phyloP scores from a whole-genome alignment of 2,888 invertebrate genomes.

The Plagodis pulveraria region DNA sequence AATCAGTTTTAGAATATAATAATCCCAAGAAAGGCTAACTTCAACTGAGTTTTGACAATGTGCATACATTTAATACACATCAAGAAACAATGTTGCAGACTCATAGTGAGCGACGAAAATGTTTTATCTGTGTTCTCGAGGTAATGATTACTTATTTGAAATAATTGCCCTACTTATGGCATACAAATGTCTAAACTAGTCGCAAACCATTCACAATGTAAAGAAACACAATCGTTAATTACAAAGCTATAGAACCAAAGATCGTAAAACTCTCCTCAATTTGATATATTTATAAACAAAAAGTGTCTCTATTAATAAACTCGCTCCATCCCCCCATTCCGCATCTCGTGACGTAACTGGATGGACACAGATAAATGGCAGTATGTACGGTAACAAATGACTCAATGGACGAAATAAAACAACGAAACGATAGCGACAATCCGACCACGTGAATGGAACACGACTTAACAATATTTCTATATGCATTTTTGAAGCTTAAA shows the following conservation, averaged over 20 bases:
- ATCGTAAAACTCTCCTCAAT: conserved; percentile 8
- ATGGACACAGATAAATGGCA: background rate
- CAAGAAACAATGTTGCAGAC: too few relatives aligned
- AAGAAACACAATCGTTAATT: background rate
- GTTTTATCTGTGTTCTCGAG: too few relatives aligned
- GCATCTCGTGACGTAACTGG: conserved; percentile 21
- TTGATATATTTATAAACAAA: conserved; percentile 31
- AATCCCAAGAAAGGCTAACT: too few relatives aligned
- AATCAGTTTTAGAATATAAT: too few relatives aligned
- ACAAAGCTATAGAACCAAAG: background rate
- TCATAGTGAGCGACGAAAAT: too few relatives aligned
- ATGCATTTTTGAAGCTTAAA: background rate
- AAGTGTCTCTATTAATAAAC: conserved; percentile 22
- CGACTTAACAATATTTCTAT: conserved; percentile 1
- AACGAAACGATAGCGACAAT: background rate
- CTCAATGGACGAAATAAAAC: conserved; percentile 17
- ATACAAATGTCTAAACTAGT: too few relatives aligned
- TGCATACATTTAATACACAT: too few relatives aligned
- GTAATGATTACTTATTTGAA: too few relatives aligned
- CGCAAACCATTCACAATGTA: background rate
- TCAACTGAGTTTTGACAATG: too few relatives aligned
- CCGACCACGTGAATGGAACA: background rate
- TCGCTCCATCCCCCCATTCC: conserved; percentile 13
- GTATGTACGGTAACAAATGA: background rate
- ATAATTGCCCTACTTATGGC: too few relatives aligned